These are phyloP conservation scores for Cebus imitator DNA, from an alignment of 2,113 vertebrate genomes.

Conservation along the genomic window DNA sequence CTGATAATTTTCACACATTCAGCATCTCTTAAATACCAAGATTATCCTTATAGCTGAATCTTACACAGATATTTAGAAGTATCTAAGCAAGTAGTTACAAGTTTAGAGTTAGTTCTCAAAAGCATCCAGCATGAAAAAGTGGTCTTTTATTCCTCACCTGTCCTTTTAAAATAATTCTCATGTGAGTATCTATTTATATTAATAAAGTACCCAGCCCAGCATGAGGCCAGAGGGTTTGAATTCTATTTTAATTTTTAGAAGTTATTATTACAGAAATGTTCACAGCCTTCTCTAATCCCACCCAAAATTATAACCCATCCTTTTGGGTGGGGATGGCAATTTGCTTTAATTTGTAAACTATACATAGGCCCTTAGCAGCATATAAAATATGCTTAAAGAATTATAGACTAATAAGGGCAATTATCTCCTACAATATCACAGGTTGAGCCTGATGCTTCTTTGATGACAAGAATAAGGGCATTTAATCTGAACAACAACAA, in stretches of 20 bases:
- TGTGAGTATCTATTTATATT: neutral
- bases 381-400: constrained; percentile 24
- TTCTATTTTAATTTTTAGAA: constrained; percentile 36
- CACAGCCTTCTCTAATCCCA: neutral
- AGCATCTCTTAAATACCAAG: constrained; percentile 18
- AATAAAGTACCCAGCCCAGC: neutral
- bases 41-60: neutral
- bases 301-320: neutral
- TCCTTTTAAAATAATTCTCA: constrained; percentile 8
- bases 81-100: neutral
- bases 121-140: neutral
- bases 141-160: neutral
- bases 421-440: constrained; percentile 23
- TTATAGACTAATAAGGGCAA: constrained; percentile 29
- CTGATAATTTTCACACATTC: neutral
- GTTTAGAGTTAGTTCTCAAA: neutral
- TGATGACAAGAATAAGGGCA: constrained; percentile 30
- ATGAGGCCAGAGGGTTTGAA: neutral
- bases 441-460: neutral
- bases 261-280: constrained; percentile 21
- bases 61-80: neutral
- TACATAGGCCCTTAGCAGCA: neutral
- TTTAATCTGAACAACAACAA: neutral
- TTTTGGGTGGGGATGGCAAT: constrained; percentile 36
- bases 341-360: constrained; percentile 25